Base-by-base conservation (phyloP, 2,888 invertebrate species). In the Cerceris ruficornis region DNA sequence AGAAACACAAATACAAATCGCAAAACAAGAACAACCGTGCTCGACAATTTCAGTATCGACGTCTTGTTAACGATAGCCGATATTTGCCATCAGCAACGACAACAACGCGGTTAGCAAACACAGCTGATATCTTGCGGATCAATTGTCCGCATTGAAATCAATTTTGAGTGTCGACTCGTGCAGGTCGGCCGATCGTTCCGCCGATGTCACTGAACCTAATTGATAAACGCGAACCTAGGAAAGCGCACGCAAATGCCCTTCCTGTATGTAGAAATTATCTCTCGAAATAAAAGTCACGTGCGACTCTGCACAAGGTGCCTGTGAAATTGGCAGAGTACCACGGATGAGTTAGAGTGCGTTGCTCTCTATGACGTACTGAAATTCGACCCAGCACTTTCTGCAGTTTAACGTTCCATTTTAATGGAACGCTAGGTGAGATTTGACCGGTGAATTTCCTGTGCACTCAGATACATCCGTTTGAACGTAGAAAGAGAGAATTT, bases 71-170 rank as follows among this genome's bases (percentile, higher is more conserved):
- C 68, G 67, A 61, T 70, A 64, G 39, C 60, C 62, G 69, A 79
- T 79, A 79, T 77, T 77, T 77, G 59, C 60, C 49, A 42, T 43
- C 79, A 71, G 71, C 55, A 65, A 75, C 50, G 69, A 74, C 80
- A 83, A 84, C 84, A 81, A 74, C 62, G 69, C 57, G 69, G 69
- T 76, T 65, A 58, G 76, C 82, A 81, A 77, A 81, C 78, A 83
- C 79, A 79, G 69, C 69, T 46, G 77, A 82, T 28, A 85, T 82
- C 84, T 75, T 79, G 82, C 71, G 70, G 81, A 81, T 82, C 82
- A 86, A 85, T 85, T 85, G 86, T 60, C 69, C 69, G 79, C 81
- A 87, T 86, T 82, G 79, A 86, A 83, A 81, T 77, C 87, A 86
- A 87, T 87, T 85, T 81, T 70, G 69, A 58, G 69, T 49, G 28